Percentiles rank a stretch among this genome's conserved stretches.
Evolutionary conservation across 2,113 vertebrate species (phyloP).

Genomic region (Chroicocephalus ridibundus): DNA sequence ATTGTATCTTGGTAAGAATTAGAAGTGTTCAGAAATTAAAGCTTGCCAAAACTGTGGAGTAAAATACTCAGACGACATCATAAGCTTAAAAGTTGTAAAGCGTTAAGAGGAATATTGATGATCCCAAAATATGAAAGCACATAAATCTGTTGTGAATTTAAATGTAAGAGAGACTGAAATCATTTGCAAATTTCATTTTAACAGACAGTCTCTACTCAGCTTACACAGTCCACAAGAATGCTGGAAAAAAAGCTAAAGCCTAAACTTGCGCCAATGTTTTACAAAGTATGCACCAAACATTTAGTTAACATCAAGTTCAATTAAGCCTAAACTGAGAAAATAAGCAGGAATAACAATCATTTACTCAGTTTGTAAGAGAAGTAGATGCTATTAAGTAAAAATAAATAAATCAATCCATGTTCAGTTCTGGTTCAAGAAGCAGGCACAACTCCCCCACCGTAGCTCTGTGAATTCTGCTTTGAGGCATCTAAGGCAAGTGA

Average conservation of each 20-base stretch:
- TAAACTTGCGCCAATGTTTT: neutral
- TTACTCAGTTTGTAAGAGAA: neutral
- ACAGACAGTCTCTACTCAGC: neutral
- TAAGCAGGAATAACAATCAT: neutral
- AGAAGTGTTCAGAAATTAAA: neutral
- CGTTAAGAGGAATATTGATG: neutral
- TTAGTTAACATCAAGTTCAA: neutral
- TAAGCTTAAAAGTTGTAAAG: neutral
- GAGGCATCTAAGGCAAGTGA: neutral
- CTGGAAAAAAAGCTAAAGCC: neutral
- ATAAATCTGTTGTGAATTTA: neutral
- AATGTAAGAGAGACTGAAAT: neutral
- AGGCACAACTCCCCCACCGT: neutral
- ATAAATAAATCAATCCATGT: neutral
- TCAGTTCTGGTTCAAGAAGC: neutral
- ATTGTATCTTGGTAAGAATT: neutral
- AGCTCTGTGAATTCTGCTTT: rapidly evolving
- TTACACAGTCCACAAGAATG: neutral
- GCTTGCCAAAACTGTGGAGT: neutral
- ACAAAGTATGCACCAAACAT: neutral
- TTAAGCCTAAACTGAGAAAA: neutral
- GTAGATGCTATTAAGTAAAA: neutral
- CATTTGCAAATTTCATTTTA: neutral
- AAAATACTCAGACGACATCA: neutral
- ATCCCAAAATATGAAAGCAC: neutral